Base-by-base conservation (phyloP, 1,140 invertebrate genomes). In the Sycophila sp. region DNA sequence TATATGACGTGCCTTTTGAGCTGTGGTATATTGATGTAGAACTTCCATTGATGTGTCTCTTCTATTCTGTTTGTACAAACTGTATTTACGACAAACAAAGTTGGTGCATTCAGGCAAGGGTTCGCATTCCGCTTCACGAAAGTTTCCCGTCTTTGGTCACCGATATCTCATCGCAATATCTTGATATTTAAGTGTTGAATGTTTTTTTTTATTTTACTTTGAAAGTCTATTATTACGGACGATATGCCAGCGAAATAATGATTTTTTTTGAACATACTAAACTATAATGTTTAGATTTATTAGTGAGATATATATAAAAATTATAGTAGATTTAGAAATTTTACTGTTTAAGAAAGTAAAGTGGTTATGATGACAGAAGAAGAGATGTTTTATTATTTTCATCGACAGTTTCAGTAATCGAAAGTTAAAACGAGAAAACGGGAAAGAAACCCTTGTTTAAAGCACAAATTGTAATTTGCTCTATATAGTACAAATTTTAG, bases 21-120 rank as follows among this genome's bases (percentile, higher is more conserved):
- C 13, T 47, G 36, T n/a, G n/a, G n/a, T 36, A 59, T 47, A 69
- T 51, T n/a, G 40, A 62, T 40, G 67, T 74, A 56, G 56, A 66
- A 65, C 17, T 40, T 59, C 49, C 30, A 69, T 56, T 64, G 53
- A 8, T 62, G 22, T 60, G 13, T 62, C 42, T 58, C 32, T 68
- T 71, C 30, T 63, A 36, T 38, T 38, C n/a, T 63, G 30, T 56
- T 19, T 64, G n/a, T 67, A 47, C 28, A 55, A 68, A 24, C 62
- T 60, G 32, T 51, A 34, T 62, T 19, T 51, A 68, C 32, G 11
- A 59, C 17, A 68, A n/a, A 17, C 13, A 59, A 59, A n/a, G 38
- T 47, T 32, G n/a, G 30, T 58, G 28, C 22, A 36, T 53, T 36
- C 13, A 42, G 42, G 49, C 17, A 40, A 15, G 32, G 17, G 19